Conservation (phyloP, 2,888 invertebrate species). For the Calliphora vomitoria region DNA sequence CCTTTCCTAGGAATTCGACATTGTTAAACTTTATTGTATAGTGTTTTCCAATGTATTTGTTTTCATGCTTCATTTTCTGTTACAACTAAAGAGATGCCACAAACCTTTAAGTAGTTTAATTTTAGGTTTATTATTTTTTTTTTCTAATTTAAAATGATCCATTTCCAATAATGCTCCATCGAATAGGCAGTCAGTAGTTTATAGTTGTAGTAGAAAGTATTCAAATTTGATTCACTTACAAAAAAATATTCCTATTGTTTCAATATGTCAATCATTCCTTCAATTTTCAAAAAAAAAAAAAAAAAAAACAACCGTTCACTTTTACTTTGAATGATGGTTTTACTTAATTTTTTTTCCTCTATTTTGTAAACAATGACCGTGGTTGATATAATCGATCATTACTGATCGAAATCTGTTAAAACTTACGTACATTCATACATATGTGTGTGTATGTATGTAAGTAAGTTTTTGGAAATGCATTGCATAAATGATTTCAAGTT, state of each 20-base stretch:
- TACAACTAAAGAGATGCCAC: constrained; percentile 1
- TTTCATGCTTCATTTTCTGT: neutral
- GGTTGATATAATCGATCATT: constrained; percentile 62
- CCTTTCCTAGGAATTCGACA: constrained; percentile 38
- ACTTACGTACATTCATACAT: neutral
- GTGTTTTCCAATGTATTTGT: constrained; percentile 9
- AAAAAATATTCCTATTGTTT: constrained; percentile 65
- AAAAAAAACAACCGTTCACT: constrained; percentile 51
- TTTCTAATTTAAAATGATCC: constrained; percentile 26
- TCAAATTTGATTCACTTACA: constrained; percentile 59
- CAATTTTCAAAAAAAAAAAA: constrained; percentile 43
- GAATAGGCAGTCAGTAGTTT: neutral
- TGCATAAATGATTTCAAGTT: constrained; percentile 55
- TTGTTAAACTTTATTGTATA: constrained; percentile 16
- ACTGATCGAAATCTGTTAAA: constrained; percentile 59
- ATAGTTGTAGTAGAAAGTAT: constrained; percentile 51
- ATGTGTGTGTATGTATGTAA: neutral
- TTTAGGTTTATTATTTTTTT: constrained; percentile 60
- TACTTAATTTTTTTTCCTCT: constrained; percentile 8
- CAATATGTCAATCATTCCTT: constrained; percentile 70
- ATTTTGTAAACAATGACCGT: constrained; percentile 45
- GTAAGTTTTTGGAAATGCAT: constrained; percentile 27
- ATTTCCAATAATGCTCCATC: constrained; percentile 23
- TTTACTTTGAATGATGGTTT: constrained; percentile 67
- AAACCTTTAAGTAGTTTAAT: constrained; percentile 64